Percentiles rank a stretch among this genome's conserved stretches.
These are phyloP conservation scores for Falcunculus frontatus DNA, from an alignment of 2,113 vertebrate genomes.

Conservation along the genomic window DNA sequence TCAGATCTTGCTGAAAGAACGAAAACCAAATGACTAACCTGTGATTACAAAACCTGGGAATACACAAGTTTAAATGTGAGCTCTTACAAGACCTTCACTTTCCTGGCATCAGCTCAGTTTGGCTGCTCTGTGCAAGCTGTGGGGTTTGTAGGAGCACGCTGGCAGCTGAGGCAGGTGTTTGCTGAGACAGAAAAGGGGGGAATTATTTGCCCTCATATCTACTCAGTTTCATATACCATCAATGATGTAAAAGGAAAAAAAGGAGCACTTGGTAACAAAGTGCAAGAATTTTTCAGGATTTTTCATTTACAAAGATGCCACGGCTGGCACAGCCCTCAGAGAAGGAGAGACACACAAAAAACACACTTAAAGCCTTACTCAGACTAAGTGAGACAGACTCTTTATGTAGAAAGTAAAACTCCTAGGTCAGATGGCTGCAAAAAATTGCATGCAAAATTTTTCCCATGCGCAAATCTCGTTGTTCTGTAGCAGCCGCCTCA, in stretches of 20 bases:
- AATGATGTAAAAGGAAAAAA: not conserved
- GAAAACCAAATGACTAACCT: not conserved
- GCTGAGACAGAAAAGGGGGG: not conserved
- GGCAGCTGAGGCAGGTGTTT: not conserved
- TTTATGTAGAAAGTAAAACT: not conserved
- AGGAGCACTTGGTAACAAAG: not conserved
- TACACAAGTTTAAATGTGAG: not conserved
- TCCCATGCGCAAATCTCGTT: fast-evolving
- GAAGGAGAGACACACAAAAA: not conserved
- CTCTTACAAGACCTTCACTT: not conserved
- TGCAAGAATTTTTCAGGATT: not conserved
- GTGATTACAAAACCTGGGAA: not conserved
- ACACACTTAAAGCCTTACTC: not conserved
- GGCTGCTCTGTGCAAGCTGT: not conserved
- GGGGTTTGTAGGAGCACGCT: not conserved
- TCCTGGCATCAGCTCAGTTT: not conserved
- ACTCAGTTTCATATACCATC: not conserved
- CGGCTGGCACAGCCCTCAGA: not conserved
- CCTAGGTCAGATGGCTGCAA: not conserved
- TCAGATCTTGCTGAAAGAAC: not conserved
- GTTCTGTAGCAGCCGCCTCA: not conserved
- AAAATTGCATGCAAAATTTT: not conserved
- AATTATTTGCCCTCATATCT: not conserved
- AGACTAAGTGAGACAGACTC: not conserved
- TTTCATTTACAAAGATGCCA: not conserved